These are phyloP conservation scores for Holocentrus rufus DNA, from an alignment of 2,797 vertebrate species.

Conservation along the genomic window DNA sequence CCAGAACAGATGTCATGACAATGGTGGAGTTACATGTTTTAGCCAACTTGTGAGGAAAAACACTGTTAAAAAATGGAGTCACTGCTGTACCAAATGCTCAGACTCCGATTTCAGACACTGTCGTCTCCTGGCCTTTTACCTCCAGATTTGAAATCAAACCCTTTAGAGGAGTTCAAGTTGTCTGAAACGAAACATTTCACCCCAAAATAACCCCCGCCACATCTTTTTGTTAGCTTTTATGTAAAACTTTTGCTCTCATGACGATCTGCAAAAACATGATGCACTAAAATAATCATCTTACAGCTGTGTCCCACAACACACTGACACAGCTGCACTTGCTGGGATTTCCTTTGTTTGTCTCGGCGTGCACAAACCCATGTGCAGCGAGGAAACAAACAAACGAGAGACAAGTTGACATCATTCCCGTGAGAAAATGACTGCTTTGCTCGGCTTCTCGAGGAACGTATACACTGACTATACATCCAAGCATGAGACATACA, in stretches of 20 bases:
- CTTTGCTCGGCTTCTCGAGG: not conserved
- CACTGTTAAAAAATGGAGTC: not conserved
- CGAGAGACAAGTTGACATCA: not conserved
- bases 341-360: constrained; percentile 21
- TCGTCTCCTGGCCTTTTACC: too few relatives aligned
- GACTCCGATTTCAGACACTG: not conserved
- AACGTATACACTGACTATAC: not conserved
- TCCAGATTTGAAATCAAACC: not conserved
- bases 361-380: not conserved
- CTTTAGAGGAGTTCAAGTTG: not conserved
- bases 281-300: constrained; percentile 34
- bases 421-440: not conserved
- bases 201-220: constrained; percentile 32
- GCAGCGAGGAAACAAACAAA: constrained; percentile 18
- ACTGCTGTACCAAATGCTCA: not conserved
- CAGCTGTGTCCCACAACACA: constrained; percentile 49
- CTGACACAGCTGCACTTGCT: constrained; percentile 13
- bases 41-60: not conserved
- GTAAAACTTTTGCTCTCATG: constrained; percentile 35
- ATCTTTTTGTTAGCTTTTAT: constrained; percentile 39
- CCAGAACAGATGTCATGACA: not conserved
- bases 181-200: constrained; percentile 7
- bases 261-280: constrained; percentile 51
- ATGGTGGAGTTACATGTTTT: not conserved
- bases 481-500: not conserved